Conservation (phyloP, 2,797 vertebrate genomes). For the Tarsius wallacei region DNA sequence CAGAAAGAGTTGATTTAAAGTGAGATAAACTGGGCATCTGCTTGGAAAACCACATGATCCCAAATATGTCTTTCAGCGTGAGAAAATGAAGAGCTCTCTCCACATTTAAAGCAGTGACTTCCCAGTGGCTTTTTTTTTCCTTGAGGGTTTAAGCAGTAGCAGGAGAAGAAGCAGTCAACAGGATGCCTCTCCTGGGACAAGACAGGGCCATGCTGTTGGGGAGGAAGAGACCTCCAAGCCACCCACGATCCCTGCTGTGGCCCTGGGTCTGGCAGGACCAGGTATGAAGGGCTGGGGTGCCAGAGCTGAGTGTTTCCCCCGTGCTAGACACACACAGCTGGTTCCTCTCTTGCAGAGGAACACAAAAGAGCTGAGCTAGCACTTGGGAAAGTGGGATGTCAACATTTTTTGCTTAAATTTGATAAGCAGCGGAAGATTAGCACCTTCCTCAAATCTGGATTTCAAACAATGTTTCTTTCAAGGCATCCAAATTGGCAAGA, state of each 20-base stretch:
- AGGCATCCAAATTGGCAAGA: slow-evolving; percentile 82
- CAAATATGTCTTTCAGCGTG: slow-evolving; percentile 86
- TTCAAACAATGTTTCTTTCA: slow-evolving; percentile 83
- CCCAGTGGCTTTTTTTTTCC: slow-evolving; percentile 61
- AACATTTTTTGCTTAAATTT: slow-evolving; percentile 86
- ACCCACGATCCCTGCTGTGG: neutral
- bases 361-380: slow-evolving; percentile 78
- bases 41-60: slow-evolving; percentile 88
- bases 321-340: slow-evolving; percentile 59
- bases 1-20: slow-evolving; percentile 91
- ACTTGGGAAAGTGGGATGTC: slow-evolving; percentile 81
- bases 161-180: neutral
- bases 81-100: slow-evolving; percentile 87
- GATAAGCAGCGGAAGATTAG: slow-evolving; percentile 78
- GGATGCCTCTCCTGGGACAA: neutral
- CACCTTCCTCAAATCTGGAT: slow-evolving; percentile 83
- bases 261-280: neutral
- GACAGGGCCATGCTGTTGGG: neutral
- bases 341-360: slow-evolving; percentile 41
- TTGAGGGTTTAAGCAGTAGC: slow-evolving; percentile 75
- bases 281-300: neutral
- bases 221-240: neutral
- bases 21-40: slow-evolving; percentile 92
- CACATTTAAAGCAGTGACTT: slow-evolving; percentile 85
- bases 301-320: neutral